Conservation (phyloP, 2,113 vertebrate genomes). For the Indicator indicator region DNA sequence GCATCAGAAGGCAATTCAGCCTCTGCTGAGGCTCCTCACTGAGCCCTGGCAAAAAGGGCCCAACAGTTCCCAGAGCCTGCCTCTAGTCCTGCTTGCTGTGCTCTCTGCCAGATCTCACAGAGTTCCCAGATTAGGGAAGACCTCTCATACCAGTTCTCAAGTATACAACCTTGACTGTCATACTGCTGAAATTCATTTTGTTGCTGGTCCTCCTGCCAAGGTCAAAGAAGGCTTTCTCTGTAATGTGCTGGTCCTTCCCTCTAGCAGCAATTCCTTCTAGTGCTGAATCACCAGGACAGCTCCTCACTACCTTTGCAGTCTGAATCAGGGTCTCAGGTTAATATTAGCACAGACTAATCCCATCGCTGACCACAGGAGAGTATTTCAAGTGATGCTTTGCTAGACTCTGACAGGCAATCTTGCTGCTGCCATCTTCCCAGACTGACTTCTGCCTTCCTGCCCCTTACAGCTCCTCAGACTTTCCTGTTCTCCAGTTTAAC, state of each 20-base stretch:
- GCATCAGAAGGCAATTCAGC: background rate
- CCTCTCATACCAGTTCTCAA: constrained; percentile 36
- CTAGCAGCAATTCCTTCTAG: constrained; percentile 24
- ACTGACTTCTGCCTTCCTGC: background rate
- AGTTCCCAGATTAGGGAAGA: constrained; percentile 23
- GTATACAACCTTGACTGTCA: constrained; percentile 23
- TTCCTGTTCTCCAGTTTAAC: background rate
- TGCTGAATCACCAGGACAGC: background rate
- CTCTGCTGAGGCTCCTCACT: background rate
- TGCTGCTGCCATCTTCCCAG: background rate
- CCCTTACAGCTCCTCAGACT: background rate
- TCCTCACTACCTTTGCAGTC: background rate
- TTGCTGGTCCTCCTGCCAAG: constrained; percentile 39
- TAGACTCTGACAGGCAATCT: background rate
- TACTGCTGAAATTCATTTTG: constrained; percentile 45
- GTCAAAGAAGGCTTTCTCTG: constrained; percentile 25
- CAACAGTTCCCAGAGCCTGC: background rate
- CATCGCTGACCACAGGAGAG: background rate
- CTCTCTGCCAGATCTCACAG: constrained; percentile 3
- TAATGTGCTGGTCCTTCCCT: background rate
- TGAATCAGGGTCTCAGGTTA: background rate
- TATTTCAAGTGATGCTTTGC: background rate
- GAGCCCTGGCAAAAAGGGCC: background rate
- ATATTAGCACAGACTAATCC: background rate
- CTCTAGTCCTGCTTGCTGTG: background rate